Evolutionary conservation across 2,888 invertebrate species (phyloP).

Genomic region (Oscheius sp.): DNA sequence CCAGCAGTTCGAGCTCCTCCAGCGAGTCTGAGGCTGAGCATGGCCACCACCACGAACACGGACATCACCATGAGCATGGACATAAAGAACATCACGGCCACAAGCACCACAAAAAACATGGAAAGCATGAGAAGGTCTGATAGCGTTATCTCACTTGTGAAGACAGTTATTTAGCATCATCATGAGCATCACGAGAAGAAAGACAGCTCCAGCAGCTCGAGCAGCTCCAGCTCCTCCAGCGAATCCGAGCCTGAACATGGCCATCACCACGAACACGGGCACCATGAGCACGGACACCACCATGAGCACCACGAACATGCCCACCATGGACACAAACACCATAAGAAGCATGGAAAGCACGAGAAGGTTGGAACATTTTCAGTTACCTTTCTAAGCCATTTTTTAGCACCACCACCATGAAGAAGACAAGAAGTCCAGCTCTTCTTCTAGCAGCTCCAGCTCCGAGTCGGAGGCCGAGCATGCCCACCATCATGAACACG

Average conservation of each 20-base stretch:
- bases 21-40: slow-evolving; percentile 26
- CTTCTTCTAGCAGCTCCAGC: slow-evolving; percentile 21
- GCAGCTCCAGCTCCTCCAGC: slow-evolving; percentile 6
- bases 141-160: too few species aligned
- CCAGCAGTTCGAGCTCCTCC: neutral
- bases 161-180: neutral
- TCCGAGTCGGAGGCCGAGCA: slow-evolving; percentile 29
- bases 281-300: slow-evolving; percentile 23
- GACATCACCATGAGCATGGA: neutral
- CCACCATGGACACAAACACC: slow-evolving; percentile 12
- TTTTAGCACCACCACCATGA: slow-evolving; percentile 5
- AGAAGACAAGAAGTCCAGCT: slow-evolving; percentile 20
- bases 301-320: neutral
- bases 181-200: neutral
- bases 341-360: slow-evolving; percentile 14
- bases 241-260: slow-evolving; percentile 25
- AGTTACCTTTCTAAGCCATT: neutral
- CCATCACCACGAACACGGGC: slow-evolving; percentile 15
- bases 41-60: slow-evolving; percentile 11
- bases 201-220: neutral
- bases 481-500: slow-evolving; percentile 16
- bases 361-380: neutral
- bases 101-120: slow-evolving; percentile 16
- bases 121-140: slow-evolving; percentile 15
- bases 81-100: neutral